Evolutionary conservation across 2,797 vertebrate species (phyloP), one percentile per base, ranked within the genome.

Genomic region (Leuciscus waleckii): DNA sequence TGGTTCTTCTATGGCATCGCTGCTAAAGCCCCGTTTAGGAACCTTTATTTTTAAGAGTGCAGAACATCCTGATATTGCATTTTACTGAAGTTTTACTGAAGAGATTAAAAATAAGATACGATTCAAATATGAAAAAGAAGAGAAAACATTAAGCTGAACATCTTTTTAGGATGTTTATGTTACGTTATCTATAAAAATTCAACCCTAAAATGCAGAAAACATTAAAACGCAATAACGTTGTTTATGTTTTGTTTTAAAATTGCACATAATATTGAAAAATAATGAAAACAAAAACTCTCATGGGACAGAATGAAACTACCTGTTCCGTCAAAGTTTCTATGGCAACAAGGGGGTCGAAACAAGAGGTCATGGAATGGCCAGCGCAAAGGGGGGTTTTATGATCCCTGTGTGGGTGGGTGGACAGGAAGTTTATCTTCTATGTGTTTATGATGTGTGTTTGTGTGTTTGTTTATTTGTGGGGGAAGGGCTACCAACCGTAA

Each of bases 381-480:
- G 54, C 5, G 65, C 32, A 13, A 35, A 16, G 49, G 76, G 76
- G 75, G 74, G 61, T 23, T 85, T 79, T 85, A 79, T 73, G 76
- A 79, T 79, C 82, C 65, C 49, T 74, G 69, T 73, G 69, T 41
- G 80, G 23, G 68, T 61, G 63, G 73, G 74, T 78, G 83, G 76
- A 85, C 83, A 85, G 83, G 77, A 85, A 79, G 83, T 79, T 79
- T 73, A 79, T 79, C 67, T 46, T 58, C 76, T 70, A 29, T 71
- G 77, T 29, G 83, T 79, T 79, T 85, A 79, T 85, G 77, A 79
- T 43, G 10, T 9, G 37, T 78, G 49, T 83, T 76, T 83, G 81
- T 82, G 39, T 83, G 21, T 67, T 69, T 84, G 71, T 83, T 84
- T 78, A 58, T 84, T 69, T 77, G 63, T 68, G 83, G 76, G 68